Evolutionary conservation across 2,113 vertebrate species (phyloP).

Genomic region (Cranoglanis bouderius): DNA sequence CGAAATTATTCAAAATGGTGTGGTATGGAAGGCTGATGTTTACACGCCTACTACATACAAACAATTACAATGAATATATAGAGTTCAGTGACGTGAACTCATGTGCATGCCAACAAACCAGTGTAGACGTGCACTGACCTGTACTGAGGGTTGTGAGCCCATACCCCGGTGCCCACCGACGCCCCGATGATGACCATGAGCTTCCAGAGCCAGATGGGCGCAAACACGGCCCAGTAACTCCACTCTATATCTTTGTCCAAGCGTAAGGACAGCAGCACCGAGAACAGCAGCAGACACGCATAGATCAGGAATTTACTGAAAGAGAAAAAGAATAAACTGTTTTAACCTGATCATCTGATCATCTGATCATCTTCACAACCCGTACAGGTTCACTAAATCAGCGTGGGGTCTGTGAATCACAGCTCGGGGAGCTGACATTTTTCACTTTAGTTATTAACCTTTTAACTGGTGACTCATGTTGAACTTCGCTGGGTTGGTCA

Average conservation of each 20-base stretch:
- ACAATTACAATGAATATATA: not conserved
- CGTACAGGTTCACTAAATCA: not conserved
- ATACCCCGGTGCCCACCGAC: constrained; percentile 92
- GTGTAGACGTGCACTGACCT: constrained; percentile 74
- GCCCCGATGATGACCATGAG: constrained; percentile 95
- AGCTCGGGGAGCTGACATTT: not conserved
- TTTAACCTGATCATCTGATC: not conserved
- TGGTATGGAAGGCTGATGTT: not conserved
- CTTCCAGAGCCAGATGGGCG: constrained; percentile 98
- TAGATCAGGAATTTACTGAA: constrained; percentile 98
- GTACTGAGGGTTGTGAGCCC: constrained; percentile 97
- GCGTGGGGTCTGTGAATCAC: too few species aligned
- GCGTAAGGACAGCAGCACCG: constrained; percentile 89
- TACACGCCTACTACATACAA: not conserved
- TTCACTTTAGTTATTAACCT: not conserved
- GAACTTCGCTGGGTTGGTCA: not conserved
- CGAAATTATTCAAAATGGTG: too few species aligned
- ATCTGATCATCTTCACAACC: not conserved
- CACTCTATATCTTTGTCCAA: constrained; percentile 95
- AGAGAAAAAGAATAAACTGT: not conserved
- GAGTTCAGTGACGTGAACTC: not conserved
- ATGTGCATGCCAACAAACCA: not conserved
- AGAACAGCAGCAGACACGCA: constrained; percentile 94
- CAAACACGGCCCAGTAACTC: constrained; percentile 98
- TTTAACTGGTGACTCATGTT: not conserved